Evolutionary conservation across 2,797 vertebrate species (phyloP), one percentile per base, ranked within the genome.

Genomic region (Acipenser oxyrinchus): DNA sequence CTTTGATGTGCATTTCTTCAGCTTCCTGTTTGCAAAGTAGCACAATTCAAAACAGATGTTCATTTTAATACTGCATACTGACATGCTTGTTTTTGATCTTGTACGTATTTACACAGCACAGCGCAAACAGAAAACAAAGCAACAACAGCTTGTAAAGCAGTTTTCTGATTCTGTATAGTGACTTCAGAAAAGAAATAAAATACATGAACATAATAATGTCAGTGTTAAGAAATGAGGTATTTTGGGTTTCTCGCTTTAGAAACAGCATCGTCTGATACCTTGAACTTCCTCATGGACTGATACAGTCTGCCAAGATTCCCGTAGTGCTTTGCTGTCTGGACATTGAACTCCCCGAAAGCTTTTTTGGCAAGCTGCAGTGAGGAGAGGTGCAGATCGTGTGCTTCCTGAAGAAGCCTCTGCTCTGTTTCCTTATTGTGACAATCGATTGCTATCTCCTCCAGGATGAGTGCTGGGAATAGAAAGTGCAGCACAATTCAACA

Each of bases 1-100:
- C 97, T 85, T 99, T 99, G 78, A 99, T 95, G 84, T 99, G 97
- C 97, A 99, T 99, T 86, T 99, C 97, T 83, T 99, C 97, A 3
- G 97, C 97, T 82, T 99, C 97, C 97, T 99, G 74, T 0, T 66
- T 77, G 69, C 72, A 73, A 13, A 18, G 37, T 50, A 49, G 15
- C 15, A 62, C 51, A 74, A 72, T 11, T 71, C 50, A 71, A 52
- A 37, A 37, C 37, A 37, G 37, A 37, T 4, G 37, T 5, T 37
- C 37, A 37, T 37, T 37, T 37, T 37, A 37, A 37, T 37, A 37
- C 37, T 37, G 37, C 37, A 37, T 37, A 37, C 37, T 5, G 37
- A 37, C 37, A 37, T 37, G 37, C 37, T 37, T 37, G 37, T 37
- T 37, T 18, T 37, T 37, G 37, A 37, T 37, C 37, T 37, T 37